Evolutionary conservation across 2,797 vertebrate genomes (phyloP).

Genomic region (Pelodytes ibericus): DNA sequence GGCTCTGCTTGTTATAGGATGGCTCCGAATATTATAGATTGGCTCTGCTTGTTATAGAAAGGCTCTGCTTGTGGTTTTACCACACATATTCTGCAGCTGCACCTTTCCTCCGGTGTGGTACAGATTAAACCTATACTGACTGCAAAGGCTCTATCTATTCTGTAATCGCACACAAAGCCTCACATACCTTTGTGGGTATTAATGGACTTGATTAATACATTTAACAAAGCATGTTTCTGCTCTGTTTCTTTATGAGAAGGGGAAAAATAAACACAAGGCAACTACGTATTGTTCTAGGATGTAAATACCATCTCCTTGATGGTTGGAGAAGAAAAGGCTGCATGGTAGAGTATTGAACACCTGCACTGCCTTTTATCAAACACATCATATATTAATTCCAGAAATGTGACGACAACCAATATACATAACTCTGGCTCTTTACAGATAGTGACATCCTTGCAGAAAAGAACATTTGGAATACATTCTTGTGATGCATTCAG

Average conservation of each 20-base stretch:
- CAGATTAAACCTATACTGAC: neutral
- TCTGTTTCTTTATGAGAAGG: neutral
- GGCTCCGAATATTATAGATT: too few relatives aligned
- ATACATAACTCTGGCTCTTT: conserved; percentile 1
- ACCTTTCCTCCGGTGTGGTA: neutral
- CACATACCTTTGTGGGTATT: neutral
- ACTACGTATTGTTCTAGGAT: conserved; percentile 1
- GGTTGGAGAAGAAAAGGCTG: neutral
- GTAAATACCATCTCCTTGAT: neutral
- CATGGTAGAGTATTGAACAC: neutral
- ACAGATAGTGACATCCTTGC: too few relatives aligned
- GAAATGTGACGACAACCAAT: neutral
- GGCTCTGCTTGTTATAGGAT: too few relatives aligned
- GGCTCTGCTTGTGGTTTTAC: conserved; percentile 9
- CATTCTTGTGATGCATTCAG: neutral
- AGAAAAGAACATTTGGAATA: neutral
- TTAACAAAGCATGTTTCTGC: conserved; percentile 3
- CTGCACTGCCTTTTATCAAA: conserved; percentile 22
- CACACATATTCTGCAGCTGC: conserved; percentile 7
- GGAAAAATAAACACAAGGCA: conserved; percentile 21
- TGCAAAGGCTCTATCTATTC: neutral
- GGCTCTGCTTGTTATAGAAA: too few relatives aligned
- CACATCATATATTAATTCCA: neutral
- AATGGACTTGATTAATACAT: conserved; percentile 9
- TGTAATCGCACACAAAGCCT: conserved; percentile 26